Base-by-base conservation (phyloP, 2,797 vertebrate genomes). In the Acanthiza pusilla region DNA sequence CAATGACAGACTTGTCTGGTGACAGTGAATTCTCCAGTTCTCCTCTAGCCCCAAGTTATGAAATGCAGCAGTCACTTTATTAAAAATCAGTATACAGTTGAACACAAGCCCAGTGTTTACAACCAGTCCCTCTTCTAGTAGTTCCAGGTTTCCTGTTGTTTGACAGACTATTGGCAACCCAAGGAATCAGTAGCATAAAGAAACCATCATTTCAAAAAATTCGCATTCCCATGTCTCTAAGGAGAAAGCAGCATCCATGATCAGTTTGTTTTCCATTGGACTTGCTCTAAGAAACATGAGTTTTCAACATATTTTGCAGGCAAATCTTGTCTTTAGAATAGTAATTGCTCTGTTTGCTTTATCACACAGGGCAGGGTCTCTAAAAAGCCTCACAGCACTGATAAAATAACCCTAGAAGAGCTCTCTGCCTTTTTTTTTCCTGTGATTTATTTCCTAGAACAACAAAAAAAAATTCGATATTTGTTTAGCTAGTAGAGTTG, bases 51-150 rank as follows among this genome's bases (percentile, higher is more conserved):
- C n/a, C 48, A 13, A n/a, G 60, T 61, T 93, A 93, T 90, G 89
- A 97, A 96, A 94, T 0, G 2, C 83, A 95, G 83, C 89, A 93
- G 89, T 74, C 34, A 5, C 83, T 96, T 96, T 96, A 96, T 96
- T 97, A 68, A 73, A 95, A 95, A 76, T 90, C 80, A 94, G 57
- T 65, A 65, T 57, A 94, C 71, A 96, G 50, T 42, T 65, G 38
- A 94, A 82, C 45, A 62, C 48, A 65, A 89, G 51, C 89, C 93
- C 95, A 97, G 96, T 94, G 93, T 95, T 95, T 94, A 85, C 80
- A 96, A 81, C 74, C 90, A 75, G 45, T 22, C 77, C 45, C 67
- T 77, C 92, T 61, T 65, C 21, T 62, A 92, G 88, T 40, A 90
- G 88, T 71, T 77, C 42, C 83, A 57, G 26, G 57, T 72, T 87